Conservation (phyloP, 2,888 invertebrate species). For the Autographa pulchrina region DNA sequence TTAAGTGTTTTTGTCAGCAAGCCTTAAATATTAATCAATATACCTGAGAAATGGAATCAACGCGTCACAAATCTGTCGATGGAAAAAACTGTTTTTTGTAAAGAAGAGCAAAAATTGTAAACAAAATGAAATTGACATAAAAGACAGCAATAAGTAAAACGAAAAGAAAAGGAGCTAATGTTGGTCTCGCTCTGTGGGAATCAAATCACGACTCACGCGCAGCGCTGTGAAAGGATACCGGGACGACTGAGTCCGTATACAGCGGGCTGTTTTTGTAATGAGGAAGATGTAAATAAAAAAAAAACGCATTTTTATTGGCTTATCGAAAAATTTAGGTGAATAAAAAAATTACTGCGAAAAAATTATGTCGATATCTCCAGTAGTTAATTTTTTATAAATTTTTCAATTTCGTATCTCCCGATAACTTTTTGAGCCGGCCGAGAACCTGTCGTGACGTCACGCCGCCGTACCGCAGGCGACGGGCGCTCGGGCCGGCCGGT, state of each 20-base stretch:
- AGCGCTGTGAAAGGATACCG: slow-evolving; percentile 81
- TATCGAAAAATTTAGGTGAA: too few species aligned
- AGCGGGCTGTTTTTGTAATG: slow-evolving; percentile 62
- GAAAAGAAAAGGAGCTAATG: slow-evolving; percentile 56
- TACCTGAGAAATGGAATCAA: background rate
- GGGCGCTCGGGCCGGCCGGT: too few species aligned
- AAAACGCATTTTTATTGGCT: too few species aligned
- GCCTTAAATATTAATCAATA: slow-evolving; percentile 2
- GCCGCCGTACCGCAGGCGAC: too few species aligned
- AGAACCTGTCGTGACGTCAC: too few species aligned
- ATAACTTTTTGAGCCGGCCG: too few species aligned
- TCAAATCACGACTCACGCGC: slow-evolving; percentile 87
- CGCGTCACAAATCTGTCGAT: background rate
- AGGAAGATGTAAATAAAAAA: too few species aligned
- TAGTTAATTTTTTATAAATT: too few species aligned
- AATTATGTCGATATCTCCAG: too few species aligned
- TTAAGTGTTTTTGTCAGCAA: background rate
- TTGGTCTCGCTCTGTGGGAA: slow-evolving; percentile 82
- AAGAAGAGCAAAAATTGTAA: slow-evolving; percentile 16
- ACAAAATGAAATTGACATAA: slow-evolving; percentile 48
- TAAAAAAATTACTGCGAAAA: too few species aligned
- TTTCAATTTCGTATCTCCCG: too few species aligned
- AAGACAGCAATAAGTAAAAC: slow-evolving; percentile 65
- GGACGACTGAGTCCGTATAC: slow-evolving; percentile 68
- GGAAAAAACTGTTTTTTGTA: background rate